phyloP scores from a whole-genome alignment of 2,888 invertebrate species.

The Herminia tarsipennalis region DNA sequence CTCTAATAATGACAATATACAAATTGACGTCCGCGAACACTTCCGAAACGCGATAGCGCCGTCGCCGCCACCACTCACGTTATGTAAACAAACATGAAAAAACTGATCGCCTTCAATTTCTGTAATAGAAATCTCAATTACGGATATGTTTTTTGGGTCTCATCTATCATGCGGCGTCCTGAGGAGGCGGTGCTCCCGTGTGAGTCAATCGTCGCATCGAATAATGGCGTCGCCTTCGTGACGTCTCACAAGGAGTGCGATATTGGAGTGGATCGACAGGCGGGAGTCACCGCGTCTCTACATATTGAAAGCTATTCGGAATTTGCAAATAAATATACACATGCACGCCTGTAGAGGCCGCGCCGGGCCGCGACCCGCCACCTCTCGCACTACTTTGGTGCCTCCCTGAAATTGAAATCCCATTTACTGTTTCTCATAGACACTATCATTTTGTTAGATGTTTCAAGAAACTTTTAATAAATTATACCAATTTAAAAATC shows the following conservation, averaged over 20 bases:
- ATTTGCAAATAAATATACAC: conserved; percentile 84
- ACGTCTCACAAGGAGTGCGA: conserved; percentile 75
- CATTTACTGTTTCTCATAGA: conserved; percentile 70
- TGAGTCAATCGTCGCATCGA: conserved; percentile 75
- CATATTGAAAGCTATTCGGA: conserved; percentile 83
- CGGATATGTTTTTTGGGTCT: conserved; percentile 80
- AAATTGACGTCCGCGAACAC: conserved; percentile 82
- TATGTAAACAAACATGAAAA: conserved; percentile 81
- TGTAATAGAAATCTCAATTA: conserved; percentile 85
- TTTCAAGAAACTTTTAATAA: conserved; percentile 29
- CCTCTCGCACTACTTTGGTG: conserved; percentile 65
- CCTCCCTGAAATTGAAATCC: conserved; percentile 80
- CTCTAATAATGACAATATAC: conserved; percentile 86
- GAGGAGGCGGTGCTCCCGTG: conserved; percentile 64
- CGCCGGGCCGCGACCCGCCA: conserved; percentile 55
- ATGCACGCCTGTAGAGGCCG: conserved; percentile 61
- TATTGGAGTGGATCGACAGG: conserved; percentile 83
- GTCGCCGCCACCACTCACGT: conserved; percentile 73
- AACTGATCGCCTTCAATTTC: conserved; percentile 80
- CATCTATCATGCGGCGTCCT: conserved; percentile 80
- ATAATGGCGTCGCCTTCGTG: conserved; percentile 76
- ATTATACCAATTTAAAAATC: conserved; percentile 4
- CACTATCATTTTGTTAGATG: conserved; percentile 63
- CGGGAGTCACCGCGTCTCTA: conserved; percentile 78
- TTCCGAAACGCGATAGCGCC: conserved; percentile 81